phyloP scores from a whole-genome alignment of 1,140 invertebrate genomes.

The Procambarus virginalis region DNA sequence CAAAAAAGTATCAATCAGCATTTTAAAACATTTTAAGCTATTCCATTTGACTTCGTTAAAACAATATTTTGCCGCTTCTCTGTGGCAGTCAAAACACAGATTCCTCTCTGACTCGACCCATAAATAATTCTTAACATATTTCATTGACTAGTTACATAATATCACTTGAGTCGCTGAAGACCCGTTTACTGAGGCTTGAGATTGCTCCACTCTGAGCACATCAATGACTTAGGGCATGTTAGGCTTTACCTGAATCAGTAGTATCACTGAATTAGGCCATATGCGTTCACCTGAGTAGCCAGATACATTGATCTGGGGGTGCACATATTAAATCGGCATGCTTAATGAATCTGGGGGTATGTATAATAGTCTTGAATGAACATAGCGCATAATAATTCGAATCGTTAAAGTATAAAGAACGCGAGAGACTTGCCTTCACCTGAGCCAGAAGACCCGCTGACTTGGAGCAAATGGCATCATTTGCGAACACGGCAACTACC shows the following conservation, averaged over 20 bases:
- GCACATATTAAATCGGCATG: background rate
- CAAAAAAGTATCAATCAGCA: background rate
- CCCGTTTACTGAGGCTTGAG: background rate
- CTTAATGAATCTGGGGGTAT: background rate
- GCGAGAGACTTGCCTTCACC: background rate
- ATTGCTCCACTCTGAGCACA: too few species aligned
- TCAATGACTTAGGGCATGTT: too few species aligned
- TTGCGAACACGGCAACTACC: too few species aligned
- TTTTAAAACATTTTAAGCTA: background rate
- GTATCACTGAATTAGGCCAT: too few species aligned
- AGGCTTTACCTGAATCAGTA: background rate
- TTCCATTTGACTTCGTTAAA: background rate
- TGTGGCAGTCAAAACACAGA: background rate
- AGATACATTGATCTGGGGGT: background rate
- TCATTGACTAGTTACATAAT: conserved; percentile 38
- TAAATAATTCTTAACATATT: conserved; percentile 27
- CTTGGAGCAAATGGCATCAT: too few species aligned
- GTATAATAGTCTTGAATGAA: background rate
- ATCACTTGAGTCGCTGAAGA: conserved; percentile 26
- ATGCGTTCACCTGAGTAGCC: background rate
- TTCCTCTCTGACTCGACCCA: background rate
- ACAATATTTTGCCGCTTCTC: background rate
- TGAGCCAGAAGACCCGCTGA: too few species aligned
- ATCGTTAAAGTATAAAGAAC: background rate
- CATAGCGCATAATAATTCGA: background rate